Conservation (phyloP, 2,113 vertebrate species). For the Dipodomys ordii region DNA sequence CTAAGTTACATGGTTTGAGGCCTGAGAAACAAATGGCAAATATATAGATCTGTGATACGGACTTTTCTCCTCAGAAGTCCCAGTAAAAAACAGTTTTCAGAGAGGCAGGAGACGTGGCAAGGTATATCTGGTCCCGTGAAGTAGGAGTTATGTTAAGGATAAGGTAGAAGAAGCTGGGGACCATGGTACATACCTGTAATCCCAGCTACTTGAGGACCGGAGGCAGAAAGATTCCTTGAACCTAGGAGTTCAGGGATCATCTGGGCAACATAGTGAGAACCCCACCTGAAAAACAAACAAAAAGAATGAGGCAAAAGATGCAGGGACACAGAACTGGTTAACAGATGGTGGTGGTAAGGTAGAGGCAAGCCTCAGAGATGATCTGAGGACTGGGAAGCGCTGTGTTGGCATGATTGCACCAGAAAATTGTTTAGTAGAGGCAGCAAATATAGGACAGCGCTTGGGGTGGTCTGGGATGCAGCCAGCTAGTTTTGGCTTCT, state of each 20-base stretch:
- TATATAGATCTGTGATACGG: neutral
- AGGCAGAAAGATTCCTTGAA: neutral
- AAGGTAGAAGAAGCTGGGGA: neutral
- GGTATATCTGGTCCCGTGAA: neutral
- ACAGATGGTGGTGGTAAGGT: constrained; percentile 59
- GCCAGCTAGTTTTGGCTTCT: constrained; percentile 52
- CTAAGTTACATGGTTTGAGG: constrained; percentile 18
- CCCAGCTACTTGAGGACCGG: neutral
- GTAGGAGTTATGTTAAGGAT: neutral
- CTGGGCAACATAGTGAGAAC: neutral
- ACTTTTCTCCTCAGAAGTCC: constrained; percentile 38
- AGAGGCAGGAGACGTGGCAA: neutral
- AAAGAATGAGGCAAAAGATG: neutral
- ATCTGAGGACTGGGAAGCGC: neutral
- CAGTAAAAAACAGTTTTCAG: constrained; percentile 32
- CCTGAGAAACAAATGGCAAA: constrained; percentile 36
- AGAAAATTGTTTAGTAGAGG: constrained; percentile 44
- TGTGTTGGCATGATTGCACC: neutral
- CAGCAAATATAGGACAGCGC: constrained; percentile 49
- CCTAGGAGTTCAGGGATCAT: neutral
- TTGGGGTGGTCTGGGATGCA: constrained; percentile 21
- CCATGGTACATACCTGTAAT: neutral
- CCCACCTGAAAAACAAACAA: neutral
- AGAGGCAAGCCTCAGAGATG: constrained; percentile 19
- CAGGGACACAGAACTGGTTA: neutral